Evolutionary conservation across 1,140 invertebrate genomes (phyloP), one percentile per base, ranked within the genome.

Genomic region (Sipha flava): DNA sequence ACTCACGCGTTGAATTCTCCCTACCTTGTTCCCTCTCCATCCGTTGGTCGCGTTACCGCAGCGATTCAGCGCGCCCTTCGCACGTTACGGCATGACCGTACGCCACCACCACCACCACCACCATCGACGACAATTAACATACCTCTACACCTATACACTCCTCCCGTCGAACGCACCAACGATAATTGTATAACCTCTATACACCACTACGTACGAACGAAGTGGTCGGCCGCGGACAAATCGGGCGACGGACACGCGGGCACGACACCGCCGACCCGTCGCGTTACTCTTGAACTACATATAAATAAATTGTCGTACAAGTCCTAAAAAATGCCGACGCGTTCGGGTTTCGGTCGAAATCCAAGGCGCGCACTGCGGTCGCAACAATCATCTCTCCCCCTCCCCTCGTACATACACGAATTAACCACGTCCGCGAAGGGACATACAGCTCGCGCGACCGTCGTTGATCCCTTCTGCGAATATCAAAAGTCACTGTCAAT

Each of bases 261-360:
- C n/a, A n/a, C n/a, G n/a, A n/a, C n/a, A n/a, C n/a, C n/a, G n/a
- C n/a, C n/a, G n/a, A n/a, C n/a, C n/a, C n/a, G n/a, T n/a, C n/a
- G 5, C 18, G n/a, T 54, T 75, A 52, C 72, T 54, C 72, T 75
- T 75, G 72, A 75, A 75, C 72, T 75, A 75, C 72, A 21, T 72
- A n/a, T n/a, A n/a, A n/a, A n/a, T n/a, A n/a, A n/a, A n/a, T n/a
- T n/a, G n/a, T n/a, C n/a, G n/a, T n/a, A n/a, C n/a, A n/a, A n/a
- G n/a, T n/a, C n/a, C n/a, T n/a, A n/a, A n/a, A n/a, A n/a, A n/a
- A n/a, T n/a, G n/a, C n/a, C 5, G n/a, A 75, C 72, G 54, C 70
- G 49, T 14, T 75, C 54, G n/a, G 72, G 45, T 37, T 75, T 57
- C 40, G 3, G 47, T 49, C 49, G 72, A 75, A 75, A 72, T 52